phyloP scores from a whole-genome alignment of 2,113 vertebrate species.

The Brachyhypopomus gauderio region DNA sequence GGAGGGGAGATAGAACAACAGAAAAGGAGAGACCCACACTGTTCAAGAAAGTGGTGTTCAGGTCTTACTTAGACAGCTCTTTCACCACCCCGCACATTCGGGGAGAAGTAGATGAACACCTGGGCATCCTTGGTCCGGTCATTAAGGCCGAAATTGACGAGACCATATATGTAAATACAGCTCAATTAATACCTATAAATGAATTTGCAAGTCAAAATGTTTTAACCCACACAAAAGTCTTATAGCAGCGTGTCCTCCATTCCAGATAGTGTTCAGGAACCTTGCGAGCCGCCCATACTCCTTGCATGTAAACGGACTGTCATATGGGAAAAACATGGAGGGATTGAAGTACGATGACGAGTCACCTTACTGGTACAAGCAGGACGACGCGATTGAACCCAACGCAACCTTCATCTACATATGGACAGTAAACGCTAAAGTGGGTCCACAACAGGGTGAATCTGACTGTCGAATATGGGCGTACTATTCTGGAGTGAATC shows the following conservation, averaged over 20 bases:
- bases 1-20: constrained; percentile 56
- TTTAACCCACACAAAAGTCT: background rate
- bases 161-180: constrained; percentile 81
- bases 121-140: constrained; percentile 91
- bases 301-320: constrained; percentile 89
- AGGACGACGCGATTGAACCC: constrained; percentile 82
- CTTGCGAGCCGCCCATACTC: constrained; percentile 86
- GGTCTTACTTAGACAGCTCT: constrained; percentile 82
- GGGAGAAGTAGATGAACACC: constrained; percentile 86
- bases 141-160: constrained; percentile 91
- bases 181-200: background rate
- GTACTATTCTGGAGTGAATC: constrained; percentile 91
- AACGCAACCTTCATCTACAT: constrained; percentile 84
- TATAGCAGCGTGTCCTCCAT: constrained; percentile 26
- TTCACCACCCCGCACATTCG: constrained; percentile 78
- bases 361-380: constrained; percentile 82
- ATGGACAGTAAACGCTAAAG: constrained; percentile 78
- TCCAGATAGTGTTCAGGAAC: constrained; percentile 91
- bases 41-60: constrained; percentile 87
- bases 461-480: constrained; percentile 86
- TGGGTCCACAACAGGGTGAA: constrained; percentile 75
- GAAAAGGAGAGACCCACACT: constrained; percentile 57
- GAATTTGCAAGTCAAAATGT: background rate
- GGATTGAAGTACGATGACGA: constrained; percentile 84
- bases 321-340: constrained; percentile 88